phyloP scores from a whole-genome alignment of 2,888 invertebrate genomes.

The Athripsodes cinereus region DNA sequence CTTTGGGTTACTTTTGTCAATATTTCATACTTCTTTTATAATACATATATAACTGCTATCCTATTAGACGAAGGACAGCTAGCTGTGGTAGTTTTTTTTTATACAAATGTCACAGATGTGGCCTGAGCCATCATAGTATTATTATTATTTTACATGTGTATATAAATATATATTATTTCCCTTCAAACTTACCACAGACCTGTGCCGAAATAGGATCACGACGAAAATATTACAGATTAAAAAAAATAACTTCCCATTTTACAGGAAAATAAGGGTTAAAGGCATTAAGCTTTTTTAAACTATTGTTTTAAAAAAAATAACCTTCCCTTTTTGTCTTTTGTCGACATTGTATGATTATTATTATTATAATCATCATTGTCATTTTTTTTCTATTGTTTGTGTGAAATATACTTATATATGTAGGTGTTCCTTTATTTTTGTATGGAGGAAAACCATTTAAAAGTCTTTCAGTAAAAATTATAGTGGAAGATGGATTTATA shows the following conservation, averaged over 20 bases:
- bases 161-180: conserved; percentile 23
- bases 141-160: too few relatives aligned
- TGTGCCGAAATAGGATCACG: background rate
- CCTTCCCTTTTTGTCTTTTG: background rate
- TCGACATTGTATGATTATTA: background rate
- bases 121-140: conserved; percentile 20
- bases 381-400: too few relatives aligned
- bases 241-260: background rate
- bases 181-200: conserved; percentile 18
- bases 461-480: too few relatives aligned
- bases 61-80: conserved; percentile 25
- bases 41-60: conserved; percentile 22
- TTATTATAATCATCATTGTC: background rate
- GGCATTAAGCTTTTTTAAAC: background rate
- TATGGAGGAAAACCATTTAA: too few relatives aligned
- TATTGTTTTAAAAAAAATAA: background rate
- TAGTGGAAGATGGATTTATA: too few relatives aligned
- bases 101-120: conserved; percentile 25
- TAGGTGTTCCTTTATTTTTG: too few relatives aligned
- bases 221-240: background rate
- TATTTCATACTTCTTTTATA: too few relatives aligned
- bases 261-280: conserved; percentile 3
- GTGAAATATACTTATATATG: too few relatives aligned
- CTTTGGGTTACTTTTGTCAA: too few relatives aligned
- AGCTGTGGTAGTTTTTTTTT: conserved; percentile 25